Evolutionary conservation across 2,797 vertebrate species (phyloP), one percentile per base, ranked within the genome.

Genomic region (Phataginus tricuspis): DNA sequence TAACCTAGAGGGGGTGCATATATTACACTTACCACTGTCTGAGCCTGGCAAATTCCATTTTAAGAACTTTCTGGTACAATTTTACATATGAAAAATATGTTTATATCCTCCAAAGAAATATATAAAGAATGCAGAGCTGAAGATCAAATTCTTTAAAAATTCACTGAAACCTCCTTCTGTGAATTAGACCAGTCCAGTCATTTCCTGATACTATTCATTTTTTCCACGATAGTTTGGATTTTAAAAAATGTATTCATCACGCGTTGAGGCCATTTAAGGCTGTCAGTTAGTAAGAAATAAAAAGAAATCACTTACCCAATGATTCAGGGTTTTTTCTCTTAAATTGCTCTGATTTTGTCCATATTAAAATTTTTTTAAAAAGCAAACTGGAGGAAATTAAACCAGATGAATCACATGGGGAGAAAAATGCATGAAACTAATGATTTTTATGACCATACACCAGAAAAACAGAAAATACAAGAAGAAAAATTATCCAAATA

Each of bases 21-120:
- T 37, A 39, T 59, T 34, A 53, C 75, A 59, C 83, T 96, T 85
- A 49, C 15, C 51, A 78, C 23, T 66, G 63, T 37, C 49, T 45
- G 6, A 77, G n/a, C 12, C 66, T 92, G 77, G 49, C 2, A 92
- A 91, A 82, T 69, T 59, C 21, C 8, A 69, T n/a, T 78, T 49
- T 71, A 71, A 94, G 14, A 84, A 68, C 1, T 84, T 45, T 82
- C 34, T 42, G 4, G 4, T 95, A 63, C 10, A 53, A 23, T 18
- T 91, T 79, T 95, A 96, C 53, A 51, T 80, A 42, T 61, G 29
- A 75, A 92, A 84, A 90, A 25, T 37, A 78, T 86, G 85, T 66
- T 61, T 27, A 64, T 45, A 61, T 55, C 4, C 37, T 87, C 78
- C 49, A 90, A 93, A 87, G n/a, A 94, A 53, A 31, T 68, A 51